Evolutionary conservation across 2,888 invertebrate genomes (phyloP), one percentile per base, ranked within the genome.

Genomic region (Pollenia griseotomentosa): DNA sequence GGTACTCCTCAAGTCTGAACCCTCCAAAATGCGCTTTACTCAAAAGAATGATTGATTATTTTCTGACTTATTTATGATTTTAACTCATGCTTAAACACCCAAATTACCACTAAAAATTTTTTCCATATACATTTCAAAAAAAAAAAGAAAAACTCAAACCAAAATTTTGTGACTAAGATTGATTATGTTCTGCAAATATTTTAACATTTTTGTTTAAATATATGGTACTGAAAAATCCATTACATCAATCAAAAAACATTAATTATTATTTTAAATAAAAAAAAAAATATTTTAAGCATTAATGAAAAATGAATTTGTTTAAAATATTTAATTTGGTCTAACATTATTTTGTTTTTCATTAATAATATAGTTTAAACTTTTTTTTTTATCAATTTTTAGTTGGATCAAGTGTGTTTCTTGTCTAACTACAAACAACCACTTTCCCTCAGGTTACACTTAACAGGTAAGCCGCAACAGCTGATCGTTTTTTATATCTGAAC

Each of bases 1-100:
- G 6, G 33, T 4, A 33, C 5, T 33, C 33, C 33, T 6, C 4
- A 33, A 46, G 6, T 16, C 10, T 5, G 44, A 65, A 44, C 12
- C 10, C 10, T 46, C 19, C 1, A 44, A 12, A 10, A n/a, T 46
- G 63, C 42, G 59, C 44, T 53, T 73, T 63, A 23, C 14, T 63
- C 73, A 57, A 42, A 19, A 70, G 57, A 33, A 80, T 86, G 86
- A 86, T 83, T 83, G 80, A 83, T 86, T 71, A 46, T 75, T 81
- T 73, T 81, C 66, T 73, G 83, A 83, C 80, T 77, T 70, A 70
- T 83, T 79, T 79, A 78, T 75, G 85, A 86, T 68, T 78, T 86
- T 48, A 80, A 73, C 71, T 80, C 71, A 77, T 80, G 71, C 66
- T 83, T 80, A 77, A 86, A 86, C 73, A 83, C 80, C 55, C 77